Evolutionary conservation across 1,140 invertebrate species (phyloP), one percentile per base, ranked within the genome.

Genomic region (Cataglyphis hispanica): DNA sequence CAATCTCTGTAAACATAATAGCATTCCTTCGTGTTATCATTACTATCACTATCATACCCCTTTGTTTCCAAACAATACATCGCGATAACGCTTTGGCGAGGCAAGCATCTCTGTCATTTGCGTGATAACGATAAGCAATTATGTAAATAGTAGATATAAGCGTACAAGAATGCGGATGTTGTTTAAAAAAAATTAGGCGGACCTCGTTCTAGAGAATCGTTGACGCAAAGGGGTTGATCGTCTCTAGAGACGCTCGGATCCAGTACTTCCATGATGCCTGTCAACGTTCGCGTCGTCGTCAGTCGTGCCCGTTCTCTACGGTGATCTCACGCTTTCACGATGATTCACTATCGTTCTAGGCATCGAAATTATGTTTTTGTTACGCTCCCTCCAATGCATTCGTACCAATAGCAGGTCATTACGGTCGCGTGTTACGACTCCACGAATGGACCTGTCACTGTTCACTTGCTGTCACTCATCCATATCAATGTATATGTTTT

Each of bases 121-220:
- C 11, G 43, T 1, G 2, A 56, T 11, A 22, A n/a, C 6, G 63
- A 76, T 69, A n/a, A 40, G 25, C 37, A 40, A 50, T 69, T 84
- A 70, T 6, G 16, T 27, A 19, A 50, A 37, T 76, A 16, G 19
- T 34, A 58, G 13, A n/a, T 19, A 75, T 11, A 58, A 19, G n/a
- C 50, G 2, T 50, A 50, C 13, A 50, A 25, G 25, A 53, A n/a
- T 53, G 22, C 37, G 25, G 22, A 25, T 50, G 53, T 81, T 25
- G 2, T 16, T 50, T 2, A 50, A 50, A 1, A 0, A 34, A 13
- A 66, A 43, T 37, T 53, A 37, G 34, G 74, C 56, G 60, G 22
- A 94, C 93, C 91, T 92, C 89, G 92, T 25, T 93, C 91, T 16
- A 92, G 72, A n/a, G 86, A 90, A 80, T 94, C 93, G 76, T 94